phyloP scores from a whole-genome alignment of 1,140 invertebrate genomes.

The Chironomus striatipennis region DNA sequence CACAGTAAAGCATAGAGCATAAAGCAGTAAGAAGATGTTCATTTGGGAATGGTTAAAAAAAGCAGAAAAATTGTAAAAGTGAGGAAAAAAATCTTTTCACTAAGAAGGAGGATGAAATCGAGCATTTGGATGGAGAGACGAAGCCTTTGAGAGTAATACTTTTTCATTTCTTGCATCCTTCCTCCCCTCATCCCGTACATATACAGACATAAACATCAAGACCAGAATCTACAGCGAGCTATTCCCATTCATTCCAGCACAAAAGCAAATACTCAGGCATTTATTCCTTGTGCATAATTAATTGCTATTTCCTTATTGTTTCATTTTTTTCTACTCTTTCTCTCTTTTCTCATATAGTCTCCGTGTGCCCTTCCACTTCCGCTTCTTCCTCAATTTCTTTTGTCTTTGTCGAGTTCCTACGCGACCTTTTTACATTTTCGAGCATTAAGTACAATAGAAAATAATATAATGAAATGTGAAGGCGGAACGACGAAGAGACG shows the following conservation, averaged over 20 bases:
- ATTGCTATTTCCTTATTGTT: slow-evolving; percentile 17
- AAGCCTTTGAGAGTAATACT: neutral
- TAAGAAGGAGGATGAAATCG: neutral
- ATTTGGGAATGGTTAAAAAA: neutral
- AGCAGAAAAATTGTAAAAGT: neutral
- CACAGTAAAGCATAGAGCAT: neutral
- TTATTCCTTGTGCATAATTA: slow-evolving; percentile 17
- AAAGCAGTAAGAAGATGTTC: too few relatives aligned
- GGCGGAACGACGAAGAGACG: too few relatives aligned
- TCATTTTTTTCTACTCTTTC: neutral
- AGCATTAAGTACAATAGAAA: too few relatives aligned
- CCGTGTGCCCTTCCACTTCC: neutral
- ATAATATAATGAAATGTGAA: too few relatives aligned
- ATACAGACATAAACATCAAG: neutral
- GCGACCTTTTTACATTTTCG: too few relatives aligned
- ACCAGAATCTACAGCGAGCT: too few relatives aligned
- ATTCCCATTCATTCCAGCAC: too few relatives aligned
- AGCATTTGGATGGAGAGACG: neutral
- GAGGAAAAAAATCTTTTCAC: neutral
- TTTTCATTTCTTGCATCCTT: slow-evolving; percentile 11
- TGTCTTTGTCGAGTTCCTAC: too few relatives aligned
- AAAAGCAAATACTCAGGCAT: too few relatives aligned
- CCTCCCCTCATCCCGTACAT: neutral
- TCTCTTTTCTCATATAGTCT: neutral
- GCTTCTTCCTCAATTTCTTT: neutral